These are phyloP conservation scores for Malurus melanocephalus DNA, from an alignment of 2,113 vertebrate species.

Conservation along the genomic window DNA sequence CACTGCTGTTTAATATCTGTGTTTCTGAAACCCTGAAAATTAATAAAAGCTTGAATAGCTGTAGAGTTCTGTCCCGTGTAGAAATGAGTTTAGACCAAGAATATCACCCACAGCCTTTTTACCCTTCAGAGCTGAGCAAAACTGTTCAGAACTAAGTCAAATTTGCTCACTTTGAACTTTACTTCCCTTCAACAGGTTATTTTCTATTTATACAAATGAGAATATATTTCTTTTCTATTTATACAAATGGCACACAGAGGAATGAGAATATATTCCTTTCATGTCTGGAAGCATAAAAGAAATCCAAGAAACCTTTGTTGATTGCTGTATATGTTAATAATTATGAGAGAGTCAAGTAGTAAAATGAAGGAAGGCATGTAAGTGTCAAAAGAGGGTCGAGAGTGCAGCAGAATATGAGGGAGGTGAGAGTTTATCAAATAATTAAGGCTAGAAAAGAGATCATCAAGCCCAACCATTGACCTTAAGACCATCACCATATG, in stretches of 20 bases:
- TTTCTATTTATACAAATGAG: background rate
- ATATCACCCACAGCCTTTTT: background rate
- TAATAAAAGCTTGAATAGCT: background rate
- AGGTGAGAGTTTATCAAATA: background rate
- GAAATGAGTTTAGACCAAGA: background rate
- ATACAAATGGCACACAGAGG: fast-evolving
- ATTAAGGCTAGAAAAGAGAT: background rate
- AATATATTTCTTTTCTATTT: background rate
- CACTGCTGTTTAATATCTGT: background rate
- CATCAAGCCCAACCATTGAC: too few species aligned
- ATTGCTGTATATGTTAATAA: background rate
- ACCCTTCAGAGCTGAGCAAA: background rate
- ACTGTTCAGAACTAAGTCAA: background rate
- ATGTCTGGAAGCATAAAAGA: background rate
- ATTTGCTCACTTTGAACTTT: background rate
- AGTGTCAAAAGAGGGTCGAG: background rate
- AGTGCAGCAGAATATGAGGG: background rate
- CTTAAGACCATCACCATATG: background rate
- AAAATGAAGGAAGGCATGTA: background rate
- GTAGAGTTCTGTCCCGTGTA: background rate
- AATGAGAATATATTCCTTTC: background rate
- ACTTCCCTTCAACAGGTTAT: background rate
- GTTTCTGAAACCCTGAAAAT: background rate
- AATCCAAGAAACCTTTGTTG: background rate
- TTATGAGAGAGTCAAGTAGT: background rate